Evolutionary conservation across 2,797 vertebrate species (phyloP), one percentile per base, ranked within the genome.

Genomic region (Poecilia wingei): DNA sequence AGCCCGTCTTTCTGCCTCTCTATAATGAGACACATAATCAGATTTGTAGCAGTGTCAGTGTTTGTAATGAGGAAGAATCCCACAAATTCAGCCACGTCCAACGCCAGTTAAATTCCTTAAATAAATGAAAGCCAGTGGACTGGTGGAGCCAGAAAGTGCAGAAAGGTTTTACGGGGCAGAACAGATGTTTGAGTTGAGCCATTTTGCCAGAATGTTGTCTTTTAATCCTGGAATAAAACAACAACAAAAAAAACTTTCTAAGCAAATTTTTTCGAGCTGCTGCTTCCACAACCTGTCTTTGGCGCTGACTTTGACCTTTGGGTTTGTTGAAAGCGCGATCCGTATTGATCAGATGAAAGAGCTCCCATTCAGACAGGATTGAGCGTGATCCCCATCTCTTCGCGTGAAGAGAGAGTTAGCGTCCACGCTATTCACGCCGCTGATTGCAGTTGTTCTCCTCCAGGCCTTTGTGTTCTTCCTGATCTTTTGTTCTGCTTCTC

Each of bases 261-360:
- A 70, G 45, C 12, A 46, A 8, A 1, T 3, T 28, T 13, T 46
- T 71, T 16, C 3, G 6, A n/a, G 10, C 81, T 87, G 55, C 82
- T 72, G 41, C 73, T 39, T 43, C 76, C 68, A 20, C 22, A 25
- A 25, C 22, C 22, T 14, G 51, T 49, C 3, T 13, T 57, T 69
- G 68, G 55, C 69, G 79, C 76, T 75, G 81, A 75, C 71, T 83
- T 75, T 77, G 72, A 81, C 79, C 75, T 61, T 53, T 82, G 78
- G 66, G 83, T 86, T 84, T 82, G 64, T 82, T 88, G 69, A 85
- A 82, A 90, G 76, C 83, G 45, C 45, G 68, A 61, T 82, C 46
- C 70, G 76, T 84, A 93, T 92, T 87, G 92, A 93, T 93, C 76
- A 51, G 69, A 81, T 81, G 79, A 90, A 91, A 87, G 33, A 82